These are phyloP conservation scores for Plodia interpunctella DNA, from an alignment of 1,140 invertebrate genomes.

Conservation along the genomic window DNA sequence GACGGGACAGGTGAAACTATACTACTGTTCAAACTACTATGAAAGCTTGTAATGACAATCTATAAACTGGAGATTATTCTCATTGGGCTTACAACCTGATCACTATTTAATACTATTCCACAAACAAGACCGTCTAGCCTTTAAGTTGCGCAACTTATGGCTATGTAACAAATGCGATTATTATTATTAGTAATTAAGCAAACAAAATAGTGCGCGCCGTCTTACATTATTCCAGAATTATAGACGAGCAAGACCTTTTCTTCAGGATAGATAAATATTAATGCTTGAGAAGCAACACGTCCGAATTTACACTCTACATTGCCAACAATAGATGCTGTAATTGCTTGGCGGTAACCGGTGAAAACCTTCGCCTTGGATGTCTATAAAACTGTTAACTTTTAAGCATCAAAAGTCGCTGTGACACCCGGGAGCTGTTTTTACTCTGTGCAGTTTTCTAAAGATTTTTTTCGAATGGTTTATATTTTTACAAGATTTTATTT, in stretches of 20 bases:
- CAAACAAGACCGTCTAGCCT: too few species aligned
- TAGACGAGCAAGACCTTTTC: neutral
- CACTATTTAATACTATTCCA: too few species aligned
- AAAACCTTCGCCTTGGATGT: neutral
- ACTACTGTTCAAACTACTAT: too few species aligned
- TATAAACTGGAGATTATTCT: too few species aligned
- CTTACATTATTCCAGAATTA: neutral
- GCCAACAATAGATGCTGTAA: neutral
- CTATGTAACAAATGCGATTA: too few species aligned
- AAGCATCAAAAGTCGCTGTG: neutral
- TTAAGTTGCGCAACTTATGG: too few species aligned
- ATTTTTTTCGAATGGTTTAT: neutral
- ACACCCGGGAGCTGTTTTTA: neutral
- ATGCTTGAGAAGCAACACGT: neutral
- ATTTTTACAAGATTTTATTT: neutral
- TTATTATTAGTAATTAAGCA: too few species aligned
- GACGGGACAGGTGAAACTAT: too few species aligned
- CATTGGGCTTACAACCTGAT: too few species aligned
- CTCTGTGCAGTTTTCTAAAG: neutral
- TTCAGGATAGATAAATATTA: neutral
- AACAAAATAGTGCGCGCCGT: neutral
- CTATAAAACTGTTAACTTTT: slow-evolving; percentile 5
- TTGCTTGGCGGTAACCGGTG: neutral
- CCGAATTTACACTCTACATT: neutral
- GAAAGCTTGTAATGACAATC: too few species aligned